A percentile compares a stretch with the other conserved stretches of the same genome.
phyloP scores from a whole-genome alignment of 1,140 invertebrate species.

The Bombus balteatus region DNA sequence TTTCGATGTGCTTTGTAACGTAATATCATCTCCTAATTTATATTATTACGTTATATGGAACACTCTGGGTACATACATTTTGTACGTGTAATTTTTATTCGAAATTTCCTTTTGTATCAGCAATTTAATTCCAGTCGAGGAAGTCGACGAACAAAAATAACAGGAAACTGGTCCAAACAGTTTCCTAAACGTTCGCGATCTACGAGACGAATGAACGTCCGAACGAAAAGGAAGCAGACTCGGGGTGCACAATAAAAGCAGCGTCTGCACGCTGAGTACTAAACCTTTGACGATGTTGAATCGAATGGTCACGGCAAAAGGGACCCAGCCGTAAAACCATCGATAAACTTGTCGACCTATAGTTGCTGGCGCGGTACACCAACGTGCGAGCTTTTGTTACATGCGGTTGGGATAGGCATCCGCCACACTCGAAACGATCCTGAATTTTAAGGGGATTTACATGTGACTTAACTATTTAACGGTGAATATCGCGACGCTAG shows the following conservation, averaged over 20 bases:
- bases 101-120: neutral
- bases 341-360: constrained; percentile 49
- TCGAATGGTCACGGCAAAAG: constrained; percentile 49
- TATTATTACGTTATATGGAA: neutral
- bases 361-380: constrained; percentile 14
- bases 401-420: neutral
- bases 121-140: neutral
- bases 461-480: too few species aligned
- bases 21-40: neutral
- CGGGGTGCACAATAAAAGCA: constrained; percentile 52
- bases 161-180: neutral
- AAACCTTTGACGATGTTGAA: constrained; percentile 62
- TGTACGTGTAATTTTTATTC: neutral
- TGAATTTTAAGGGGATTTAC: constrained; percentile 1
- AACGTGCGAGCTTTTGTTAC: constrained; percentile 22
- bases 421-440: neutral
- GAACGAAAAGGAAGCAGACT: constrained; percentile 16
- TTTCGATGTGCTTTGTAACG: neutral
- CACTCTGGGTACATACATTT: too few species aligned
- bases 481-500: neutral
- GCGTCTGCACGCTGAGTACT: constrained; percentile 36
- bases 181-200: neutral
- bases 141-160: neutral
- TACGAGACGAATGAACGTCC: constrained; percentile 1
- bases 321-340: constrained; percentile 56